These are phyloP conservation scores for Liasis olivaceus DNA, from an alignment of 2,797 vertebrate species.

Conservation along the genomic window DNA sequence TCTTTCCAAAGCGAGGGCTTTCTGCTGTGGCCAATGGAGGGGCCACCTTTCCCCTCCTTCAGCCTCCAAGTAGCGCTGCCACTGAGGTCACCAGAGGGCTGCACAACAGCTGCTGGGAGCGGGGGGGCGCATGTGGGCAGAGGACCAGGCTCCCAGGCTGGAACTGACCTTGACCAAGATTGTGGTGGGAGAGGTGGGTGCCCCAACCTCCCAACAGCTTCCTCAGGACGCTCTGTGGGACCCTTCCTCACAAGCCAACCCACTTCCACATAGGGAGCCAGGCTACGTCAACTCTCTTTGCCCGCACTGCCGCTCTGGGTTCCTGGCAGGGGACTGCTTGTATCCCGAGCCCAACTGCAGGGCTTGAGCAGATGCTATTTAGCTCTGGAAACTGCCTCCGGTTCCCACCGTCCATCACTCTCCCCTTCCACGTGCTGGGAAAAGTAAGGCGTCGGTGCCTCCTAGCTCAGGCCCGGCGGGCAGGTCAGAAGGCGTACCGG, in stretches of 20 bases:
- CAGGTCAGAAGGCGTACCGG: background rate
- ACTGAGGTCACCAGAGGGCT: background rate
- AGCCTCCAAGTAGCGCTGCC: background rate
- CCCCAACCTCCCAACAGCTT: background rate
- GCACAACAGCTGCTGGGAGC: background rate
- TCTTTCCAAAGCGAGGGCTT: no score
- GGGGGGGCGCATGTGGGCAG: background rate
- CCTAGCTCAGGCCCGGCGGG: background rate
- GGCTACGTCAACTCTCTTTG: no score
- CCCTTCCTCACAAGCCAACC: background rate
- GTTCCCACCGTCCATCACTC: no score
- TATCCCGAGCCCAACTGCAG: background rate
- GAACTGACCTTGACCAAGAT: background rate
- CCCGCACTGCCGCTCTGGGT: background rate
- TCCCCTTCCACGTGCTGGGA: background rate
- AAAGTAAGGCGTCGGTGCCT: no score
- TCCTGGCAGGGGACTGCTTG: background rate
- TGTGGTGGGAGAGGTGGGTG: background rate
- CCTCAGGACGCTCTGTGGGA: background rate
- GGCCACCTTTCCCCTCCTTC: background rate
- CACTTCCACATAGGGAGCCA: background rate
- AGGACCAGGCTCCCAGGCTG: background rate
- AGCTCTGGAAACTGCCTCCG: background rate
- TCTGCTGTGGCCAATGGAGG: no score
- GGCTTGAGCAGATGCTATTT: background rate